Evolutionary conservation across 2,888 invertebrate genomes (phyloP), one percentile per base, ranked within the genome.

Genomic region (Steinernema carpocapsae): DNA sequence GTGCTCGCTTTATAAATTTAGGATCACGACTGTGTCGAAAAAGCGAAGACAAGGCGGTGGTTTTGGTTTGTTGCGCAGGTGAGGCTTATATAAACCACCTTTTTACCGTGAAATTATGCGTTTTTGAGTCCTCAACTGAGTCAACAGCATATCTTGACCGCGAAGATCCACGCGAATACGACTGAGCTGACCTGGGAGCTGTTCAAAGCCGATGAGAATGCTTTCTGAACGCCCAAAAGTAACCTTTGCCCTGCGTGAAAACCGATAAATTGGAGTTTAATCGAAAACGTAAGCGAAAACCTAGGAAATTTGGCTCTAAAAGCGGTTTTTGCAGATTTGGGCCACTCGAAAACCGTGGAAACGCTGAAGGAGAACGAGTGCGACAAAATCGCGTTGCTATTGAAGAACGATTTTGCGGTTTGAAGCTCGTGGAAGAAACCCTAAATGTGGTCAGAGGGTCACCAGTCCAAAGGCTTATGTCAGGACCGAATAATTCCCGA

Each of bases 1-100:
- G 7, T 86, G 86, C 72, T 85, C 86, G 0, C 78, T 86, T 1
- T 86, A 86, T 72, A 86, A 86, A 64, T 86, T 86, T 70, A 76
- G 83, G 72, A 84, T 86, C 43, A 86, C 86, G 1, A 86, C 86
- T 26, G 83, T 84, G 19, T 86, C 82, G 22, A 84, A 82, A 52
- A 86, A 80, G 86, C 12, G 86, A 87, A 76, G 83, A 84, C 71
- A 87, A 86, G 70, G n/a, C n/a, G n/a, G n/a, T n/a, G n/a, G n/a
- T n/a, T n/a, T n/a, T n/a, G n/a, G n/a, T n/a, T n/a, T n/a, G n/a
- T n/a, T n/a, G n/a, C n/a, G n/a, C n/a, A n/a, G n/a, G n/a, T n/a
- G n/a, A n/a, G n/a, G n/a, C n/a, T n/a, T n/a, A n/a, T n/a, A n/a
- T n/a, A n/a, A n/a, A n/a, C 0, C 29, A 76, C 17, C 7, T 24